A percentile compares a stretch with the other conserved stretches of the same genome.
phyloP scores from a whole-genome alignment of 1,140 invertebrate genomes.

The Camponotus pennsylvanicus region DNA sequence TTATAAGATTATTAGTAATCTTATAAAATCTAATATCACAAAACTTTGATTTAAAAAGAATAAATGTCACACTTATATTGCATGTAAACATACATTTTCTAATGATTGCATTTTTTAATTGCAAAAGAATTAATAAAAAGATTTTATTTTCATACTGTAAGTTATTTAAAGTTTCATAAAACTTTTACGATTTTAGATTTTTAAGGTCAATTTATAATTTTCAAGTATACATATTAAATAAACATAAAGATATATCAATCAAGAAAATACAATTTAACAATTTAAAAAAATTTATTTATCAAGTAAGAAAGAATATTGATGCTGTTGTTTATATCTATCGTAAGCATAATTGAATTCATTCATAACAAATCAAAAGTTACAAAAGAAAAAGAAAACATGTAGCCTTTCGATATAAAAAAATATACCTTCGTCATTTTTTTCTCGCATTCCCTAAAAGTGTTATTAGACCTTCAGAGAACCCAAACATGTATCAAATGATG shows the following conservation, averaged over 20 bases:
- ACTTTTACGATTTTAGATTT: not conserved
- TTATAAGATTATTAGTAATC: not conserved
- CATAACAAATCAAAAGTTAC: not conserved
- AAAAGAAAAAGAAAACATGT: not conserved
- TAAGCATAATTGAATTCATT: not conserved
- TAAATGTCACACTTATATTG: not conserved
- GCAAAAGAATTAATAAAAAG: slow-evolving; percentile 1
- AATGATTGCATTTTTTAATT: not conserved
- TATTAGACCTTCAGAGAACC: not conserved
- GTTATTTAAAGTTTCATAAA: not conserved
- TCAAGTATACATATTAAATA: not conserved
- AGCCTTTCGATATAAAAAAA: not conserved
- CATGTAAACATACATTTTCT: not conserved
- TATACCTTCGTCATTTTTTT: not conserved
- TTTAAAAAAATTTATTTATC: not conserved
- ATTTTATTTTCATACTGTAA: not conserved
- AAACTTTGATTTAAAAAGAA: not conserved
- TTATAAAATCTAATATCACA: not conserved
- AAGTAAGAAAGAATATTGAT: not conserved
- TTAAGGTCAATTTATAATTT: not conserved
- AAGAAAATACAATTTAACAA: not conserved
- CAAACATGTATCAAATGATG: not conserved
- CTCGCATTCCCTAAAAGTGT: not conserved
- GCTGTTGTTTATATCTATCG: not conserved
- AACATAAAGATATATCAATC: not conserved